phyloP scores from a whole-genome alignment of 2,113 vertebrate species.

The Glaucomys volans region DNA sequence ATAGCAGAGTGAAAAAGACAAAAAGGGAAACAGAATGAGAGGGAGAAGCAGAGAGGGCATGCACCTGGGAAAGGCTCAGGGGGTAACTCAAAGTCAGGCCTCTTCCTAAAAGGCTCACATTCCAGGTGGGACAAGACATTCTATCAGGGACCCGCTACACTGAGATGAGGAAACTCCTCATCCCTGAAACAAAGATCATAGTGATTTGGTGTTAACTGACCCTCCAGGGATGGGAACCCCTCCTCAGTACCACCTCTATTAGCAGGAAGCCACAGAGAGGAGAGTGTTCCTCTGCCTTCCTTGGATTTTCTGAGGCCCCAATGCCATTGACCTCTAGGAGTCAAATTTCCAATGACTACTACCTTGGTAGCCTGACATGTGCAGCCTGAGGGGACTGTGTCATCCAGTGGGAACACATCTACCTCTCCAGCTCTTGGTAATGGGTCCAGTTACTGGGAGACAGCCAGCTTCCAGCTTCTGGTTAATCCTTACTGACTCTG shows the following conservation, averaged over 20 bases:
- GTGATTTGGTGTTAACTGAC: background rate
- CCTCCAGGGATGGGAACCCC: background rate
- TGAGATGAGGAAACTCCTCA: background rate
- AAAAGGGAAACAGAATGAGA: background rate
- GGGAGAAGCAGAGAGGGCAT: background rate
- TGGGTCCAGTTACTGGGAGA: background rate
- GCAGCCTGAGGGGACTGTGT: background rate
- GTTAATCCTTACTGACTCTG: background rate
- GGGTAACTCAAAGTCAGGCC: background rate
- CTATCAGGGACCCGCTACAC: background rate
- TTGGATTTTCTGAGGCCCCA: background rate
- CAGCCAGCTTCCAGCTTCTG: background rate
- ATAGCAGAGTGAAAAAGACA: background rate
- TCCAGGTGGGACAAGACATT: too few relatives aligned
- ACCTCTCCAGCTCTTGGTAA: background rate
- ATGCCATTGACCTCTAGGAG: background rate
- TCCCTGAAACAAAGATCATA: background rate
- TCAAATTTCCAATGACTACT: background rate
- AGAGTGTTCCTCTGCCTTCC: background rate
- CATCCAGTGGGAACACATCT: background rate
- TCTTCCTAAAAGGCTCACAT: background rate
- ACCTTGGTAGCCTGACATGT: background rate
- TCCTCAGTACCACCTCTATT: background rate
- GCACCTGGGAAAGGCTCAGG: background rate
- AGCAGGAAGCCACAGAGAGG: background rate